Evolutionary conservation across 2,888 invertebrate genomes (phyloP), one percentile per base, ranked within the genome.

Genomic region (Alloplasta piceator): DNA sequence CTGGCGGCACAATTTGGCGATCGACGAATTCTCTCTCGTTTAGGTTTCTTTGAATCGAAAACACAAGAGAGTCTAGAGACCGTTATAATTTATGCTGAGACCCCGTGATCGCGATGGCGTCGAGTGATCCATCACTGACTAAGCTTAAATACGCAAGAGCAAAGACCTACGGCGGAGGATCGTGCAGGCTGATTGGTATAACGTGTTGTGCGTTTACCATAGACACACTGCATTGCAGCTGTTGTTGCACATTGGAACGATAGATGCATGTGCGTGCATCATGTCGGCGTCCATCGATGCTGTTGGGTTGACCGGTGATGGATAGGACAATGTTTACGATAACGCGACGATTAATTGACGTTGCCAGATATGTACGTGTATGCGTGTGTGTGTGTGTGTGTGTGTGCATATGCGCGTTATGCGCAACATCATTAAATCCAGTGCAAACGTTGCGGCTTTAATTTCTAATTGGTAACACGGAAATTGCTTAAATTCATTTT

Each of bases 321-420:
- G 76, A 80, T 76, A 72, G 80, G 55, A 63, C 80, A 68, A 76
- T 72, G 72, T 80, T 80, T 80, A 76, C 76, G 80, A 80, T 80
- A 80, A 76, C 76, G 76, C 80, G 58, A 80, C 80, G 72, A 80
- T 80, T 80, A 80, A 80, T 80, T 76, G 80, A 67, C 80, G 61
- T 56, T 71, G 52, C 52, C 16, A 7, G 9, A 63, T 36, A 12
- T 10, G n/a, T 76, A 60, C 50, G 68, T 60, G 38, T 50, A 55
- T 26, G 39, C 60, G 9, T 55, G 41, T 68, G 63, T 9, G 46
- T 26, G 1, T 38, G 10, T 10, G 39, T 39, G 39, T 58, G 64
- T 9, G 10, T 46, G 46, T 46, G 9, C n/a, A 12, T 48, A 48
- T 10, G 12, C 10, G 12, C 48, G n/a, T 26, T 26, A 26, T 26